Evolutionary conservation across 2,888 invertebrate species (phyloP).

Genomic region (Eupsilia transversa): DNA sequence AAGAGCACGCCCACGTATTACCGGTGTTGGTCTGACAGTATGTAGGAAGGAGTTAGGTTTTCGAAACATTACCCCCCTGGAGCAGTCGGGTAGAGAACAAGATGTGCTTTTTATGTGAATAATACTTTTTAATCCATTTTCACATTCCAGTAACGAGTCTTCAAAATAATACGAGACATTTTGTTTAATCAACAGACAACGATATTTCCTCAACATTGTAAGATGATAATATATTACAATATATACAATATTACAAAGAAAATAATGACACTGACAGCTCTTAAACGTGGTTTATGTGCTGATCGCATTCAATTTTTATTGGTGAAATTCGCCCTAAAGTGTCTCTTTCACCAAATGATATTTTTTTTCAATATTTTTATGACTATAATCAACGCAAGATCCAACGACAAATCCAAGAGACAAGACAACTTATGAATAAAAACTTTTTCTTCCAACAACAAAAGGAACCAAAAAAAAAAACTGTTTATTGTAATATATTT

Average conservation of each 20-base stretch:
- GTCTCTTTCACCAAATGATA: too few species aligned
- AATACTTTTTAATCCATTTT: background rate
- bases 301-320: too few species aligned
- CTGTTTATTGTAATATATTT: background rate
- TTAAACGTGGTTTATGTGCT: too few species aligned
- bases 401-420: background rate
- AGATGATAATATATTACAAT: too few species aligned
- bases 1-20: conserved; percentile 17
- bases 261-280: too few species aligned
- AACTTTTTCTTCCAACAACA: background rate
- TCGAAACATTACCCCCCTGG: too few species aligned
- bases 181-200: background rate
- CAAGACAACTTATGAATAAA: background rate
- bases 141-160: background rate
- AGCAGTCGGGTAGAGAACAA: background rate
- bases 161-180: background rate
- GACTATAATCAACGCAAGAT: background rate
- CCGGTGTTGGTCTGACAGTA: conserved; percentile 29
- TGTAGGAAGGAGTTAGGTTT: too few species aligned
- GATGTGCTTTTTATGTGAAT: background rate
- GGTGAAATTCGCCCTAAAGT: too few species aligned
- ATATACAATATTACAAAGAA: too few species aligned
- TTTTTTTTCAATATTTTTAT: background rate
- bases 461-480: too few species aligned
- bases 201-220: background rate